Conservation (phyloP, 1,140 invertebrate genomes). For the Wiebesia pumilae region DNA sequence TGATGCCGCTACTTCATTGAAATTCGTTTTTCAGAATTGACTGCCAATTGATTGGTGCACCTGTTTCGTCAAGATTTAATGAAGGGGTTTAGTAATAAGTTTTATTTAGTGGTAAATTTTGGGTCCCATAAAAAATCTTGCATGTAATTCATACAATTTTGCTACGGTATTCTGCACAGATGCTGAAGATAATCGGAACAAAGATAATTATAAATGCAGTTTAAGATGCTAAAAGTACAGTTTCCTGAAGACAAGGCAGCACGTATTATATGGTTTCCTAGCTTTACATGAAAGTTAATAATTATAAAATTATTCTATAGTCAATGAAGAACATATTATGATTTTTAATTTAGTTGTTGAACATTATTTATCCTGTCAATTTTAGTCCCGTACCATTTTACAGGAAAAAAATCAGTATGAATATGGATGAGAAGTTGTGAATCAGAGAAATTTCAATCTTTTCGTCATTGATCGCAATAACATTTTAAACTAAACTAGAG, state of each 20-base stretch:
- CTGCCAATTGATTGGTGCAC: constrained; percentile 46
- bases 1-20: constrained; percentile 25
- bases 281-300: not conserved
- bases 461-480: no score
- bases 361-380: not conserved
- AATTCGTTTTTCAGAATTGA: constrained; percentile 44
- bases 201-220: constrained; percentile 1
- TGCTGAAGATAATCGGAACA: not conserved
- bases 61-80: constrained; percentile 38
- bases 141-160: not conserved
- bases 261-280: not conserved
- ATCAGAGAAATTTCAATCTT: not conserved
- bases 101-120: constrained; percentile 26
- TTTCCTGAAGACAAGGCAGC: not conserved
- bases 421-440: not conserved
- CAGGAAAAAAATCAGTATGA: not conserved
- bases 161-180: not conserved
- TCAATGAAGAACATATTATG: not conserved
- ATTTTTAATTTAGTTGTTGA: not conserved
- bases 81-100: constrained; percentile 10
- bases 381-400: not conserved
- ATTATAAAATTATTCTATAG: not conserved
- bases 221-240: not conserved
- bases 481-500: no score
- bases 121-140: not conserved